These are phyloP conservation scores for Drosophila nebulosa DNA, from an alignment of 1,140 invertebrate species.

Conservation along the genomic window DNA sequence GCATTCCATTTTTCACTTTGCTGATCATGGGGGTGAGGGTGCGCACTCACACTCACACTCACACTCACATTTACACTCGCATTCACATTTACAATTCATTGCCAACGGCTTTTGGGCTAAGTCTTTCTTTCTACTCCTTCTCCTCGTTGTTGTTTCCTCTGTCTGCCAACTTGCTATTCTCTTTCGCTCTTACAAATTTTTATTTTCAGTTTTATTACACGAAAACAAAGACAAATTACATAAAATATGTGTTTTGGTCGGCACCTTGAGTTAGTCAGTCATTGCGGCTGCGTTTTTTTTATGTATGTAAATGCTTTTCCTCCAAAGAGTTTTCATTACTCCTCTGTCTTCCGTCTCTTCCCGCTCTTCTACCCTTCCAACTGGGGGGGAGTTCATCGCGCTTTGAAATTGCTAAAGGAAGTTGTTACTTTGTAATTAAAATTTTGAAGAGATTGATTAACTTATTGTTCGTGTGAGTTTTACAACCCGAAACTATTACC, in stretches of 20 bases:
- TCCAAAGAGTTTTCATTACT: not conserved
- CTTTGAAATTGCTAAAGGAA: constrained; percentile 76
- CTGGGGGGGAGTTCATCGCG: constrained; percentile 61
- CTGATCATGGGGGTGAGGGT: constrained; percentile 53
- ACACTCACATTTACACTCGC: constrained; percentile 27
- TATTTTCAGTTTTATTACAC: constrained; percentile 78
- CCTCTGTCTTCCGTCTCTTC: not conserved
- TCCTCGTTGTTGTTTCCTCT: not conserved
- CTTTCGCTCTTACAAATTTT: constrained; percentile 33
- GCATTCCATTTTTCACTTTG: constrained; percentile 65
- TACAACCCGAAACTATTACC: constrained; percentile 72
- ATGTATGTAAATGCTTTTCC: constrained; percentile 57
- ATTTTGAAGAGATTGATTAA: constrained; percentile 73
- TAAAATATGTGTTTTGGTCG: constrained; percentile 71
- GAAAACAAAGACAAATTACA: constrained; percentile 80
- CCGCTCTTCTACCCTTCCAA: not conserved
- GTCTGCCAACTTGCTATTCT: no score
- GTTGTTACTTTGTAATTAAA: constrained; percentile 79
- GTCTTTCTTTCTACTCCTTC: constrained; percentile 43
- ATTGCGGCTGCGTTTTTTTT: constrained; percentile 60
- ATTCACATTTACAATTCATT: constrained; percentile 31
- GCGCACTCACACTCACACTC: no score
- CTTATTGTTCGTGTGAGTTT: constrained; percentile 78
- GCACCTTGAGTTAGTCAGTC: constrained; percentile 53
- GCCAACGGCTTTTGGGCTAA: constrained; percentile 16